Base-by-base conservation (phyloP, 37 sponge, comb jelly and placozoan genomes). In the Aplysina aerophoba region DNA sequence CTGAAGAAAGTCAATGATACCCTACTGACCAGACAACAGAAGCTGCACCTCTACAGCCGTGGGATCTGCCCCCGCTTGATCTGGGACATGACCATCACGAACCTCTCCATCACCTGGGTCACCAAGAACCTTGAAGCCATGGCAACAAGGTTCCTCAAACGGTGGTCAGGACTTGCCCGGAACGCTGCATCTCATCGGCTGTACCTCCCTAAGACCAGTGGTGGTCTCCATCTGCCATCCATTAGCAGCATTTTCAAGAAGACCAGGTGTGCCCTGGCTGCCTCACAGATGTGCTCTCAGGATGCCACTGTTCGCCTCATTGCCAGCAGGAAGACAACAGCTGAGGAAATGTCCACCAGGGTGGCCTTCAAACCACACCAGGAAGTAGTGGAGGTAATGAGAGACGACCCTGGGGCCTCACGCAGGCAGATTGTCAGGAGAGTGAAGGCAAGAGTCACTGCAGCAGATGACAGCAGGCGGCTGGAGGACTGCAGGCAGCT, bases 21-120 rank as follows among this genome's bases (percentile, higher is more conserved):
- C 61, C 39, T 63, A 60, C n/a, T 81, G n/a, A 80, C 81, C 28
- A 21, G 81, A 8, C 21, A 56, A 21, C 59, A 80, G 81, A 80
- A 80, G 54, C 60, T 80, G 20, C 59, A 31, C 15, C 81, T 80
- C 20, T 80, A 80, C 81, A 56, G 60, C 55, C 35, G 19, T 8
- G 81, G 60, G 15, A 30, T 80, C 64, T 44, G 50, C 50, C 50
- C 3, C 3, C 50, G 50, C 8, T 8, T 44, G 50, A 44, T 44
- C 50, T 44, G 50, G 50, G 50, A 44, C 50, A 44, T 44, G 50
- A 11, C 50, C 50, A 44, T 44, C 50, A 44, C 50, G 3, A 44
- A 44, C 6, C 50, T 44, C 3, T 44, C 50, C 50, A 44, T 44
- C 8, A 11, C 50, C 50, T 44, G 50, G 50, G 50, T 44, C 6